Evolutionary conservation across 2,888 invertebrate species (phyloP), one percentile per base, ranked within the genome.

Genomic region (Sceliomorpha sp.): DNA sequence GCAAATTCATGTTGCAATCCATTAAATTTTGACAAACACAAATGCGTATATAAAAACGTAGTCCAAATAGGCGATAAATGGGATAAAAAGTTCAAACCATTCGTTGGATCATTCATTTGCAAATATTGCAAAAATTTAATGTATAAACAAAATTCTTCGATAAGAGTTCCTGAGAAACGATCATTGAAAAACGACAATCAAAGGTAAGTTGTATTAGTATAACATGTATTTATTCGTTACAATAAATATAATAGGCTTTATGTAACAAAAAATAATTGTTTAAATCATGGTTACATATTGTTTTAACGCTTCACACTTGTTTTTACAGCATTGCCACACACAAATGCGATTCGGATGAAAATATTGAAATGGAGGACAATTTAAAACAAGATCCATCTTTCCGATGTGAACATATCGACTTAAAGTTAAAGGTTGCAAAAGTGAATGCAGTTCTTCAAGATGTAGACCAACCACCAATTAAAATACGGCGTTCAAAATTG

Each of bases 31-130:
- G 24, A 53, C 32, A 15, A 10, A 9, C 42, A 53, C 31, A 53
- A 53, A 34, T 31, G 53, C 13, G 53, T 53, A 42, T 53, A 42
- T 32, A 24, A 42, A 20, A 55, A 44, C 37, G 5, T 44, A 13
- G 34, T 44, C 10, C 9, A 44, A 40, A 27, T 55, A 8, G 14
- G 26, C 17, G 36, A 44, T 9, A 56, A 56, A 44, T 56, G 26
- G 55, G 45, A 44, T 6, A 27, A 27, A 36, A 56, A 44, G 13
- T 56, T 44, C 13, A 45, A 44, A 9, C 36, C 42, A 45, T 42
- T 44, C 9, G 45, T 56, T 17, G 55, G 55, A 10, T 44, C 37
- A 20, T 56, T 36, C 20, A 44, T 56, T 56, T 56, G 55, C 20
- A 45, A 36, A 37, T 24, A 44, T 44, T 56, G 51, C 51, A 39